Evolutionary conservation across 2,888 invertebrate genomes (phyloP).

Genomic region (Smittia sp.): DNA sequence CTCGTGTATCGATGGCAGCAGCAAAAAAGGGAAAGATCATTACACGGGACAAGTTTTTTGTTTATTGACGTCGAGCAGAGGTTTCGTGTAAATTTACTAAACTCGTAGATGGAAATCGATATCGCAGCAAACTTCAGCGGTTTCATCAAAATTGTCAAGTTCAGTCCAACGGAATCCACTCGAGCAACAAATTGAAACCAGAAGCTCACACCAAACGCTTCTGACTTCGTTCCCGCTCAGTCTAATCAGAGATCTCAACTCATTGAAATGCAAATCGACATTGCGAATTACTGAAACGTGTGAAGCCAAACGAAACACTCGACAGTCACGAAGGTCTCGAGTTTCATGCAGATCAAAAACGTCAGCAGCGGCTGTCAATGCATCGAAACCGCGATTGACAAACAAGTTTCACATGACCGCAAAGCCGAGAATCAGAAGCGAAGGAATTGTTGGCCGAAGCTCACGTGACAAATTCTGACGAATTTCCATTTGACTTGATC

Average conservation of each 20-base stretch:
- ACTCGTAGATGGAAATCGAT: not conserved
- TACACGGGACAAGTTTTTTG: not conserved
- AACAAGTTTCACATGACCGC: too few species aligned
- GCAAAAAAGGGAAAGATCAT: not conserved
- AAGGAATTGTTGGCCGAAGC: too few species aligned
- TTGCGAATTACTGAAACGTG: not conserved
- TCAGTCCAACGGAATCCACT: not conserved
- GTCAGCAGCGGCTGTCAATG: too few species aligned
- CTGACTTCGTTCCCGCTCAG: not conserved
- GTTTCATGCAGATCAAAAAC: too few species aligned
- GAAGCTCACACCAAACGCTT: not conserved
- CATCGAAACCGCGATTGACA: too few species aligned
- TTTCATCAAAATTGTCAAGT: not conserved
- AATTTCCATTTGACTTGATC: too few species aligned
- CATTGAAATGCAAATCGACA: not conserved
- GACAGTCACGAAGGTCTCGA: too few species aligned
- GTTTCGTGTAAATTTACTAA: not conserved
- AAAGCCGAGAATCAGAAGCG: too few species aligned
- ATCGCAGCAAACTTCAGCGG: not conserved
- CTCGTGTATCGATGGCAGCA: not conserved
- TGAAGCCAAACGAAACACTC: too few species aligned
- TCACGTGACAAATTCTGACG: too few species aligned
- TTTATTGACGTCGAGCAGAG: not conserved
- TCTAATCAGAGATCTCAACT: not conserved
- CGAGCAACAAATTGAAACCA: not conserved